A percentile compares a stretch with the other conserved stretches of the same genome.
These are phyloP conservation scores for Noturus placidus DNA, from an alignment of 2,113 vertebrate genomes.

Conservation along the genomic window DNA sequence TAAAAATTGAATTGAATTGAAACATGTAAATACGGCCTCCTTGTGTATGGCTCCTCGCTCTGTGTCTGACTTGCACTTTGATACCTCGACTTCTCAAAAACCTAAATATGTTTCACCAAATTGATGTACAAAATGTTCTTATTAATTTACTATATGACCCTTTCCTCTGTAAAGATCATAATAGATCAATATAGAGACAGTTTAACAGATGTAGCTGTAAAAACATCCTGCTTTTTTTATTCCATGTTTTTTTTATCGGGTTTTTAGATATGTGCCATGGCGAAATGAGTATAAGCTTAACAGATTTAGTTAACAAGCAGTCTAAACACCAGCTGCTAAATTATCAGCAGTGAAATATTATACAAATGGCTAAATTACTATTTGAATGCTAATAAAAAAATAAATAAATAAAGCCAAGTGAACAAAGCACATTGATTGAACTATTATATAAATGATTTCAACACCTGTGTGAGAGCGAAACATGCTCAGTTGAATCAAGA, in stretches of 20 bases:
- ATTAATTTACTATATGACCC: neutral
- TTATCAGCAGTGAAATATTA: neutral
- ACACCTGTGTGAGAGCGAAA: neutral
- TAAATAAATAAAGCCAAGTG: too few species aligned
- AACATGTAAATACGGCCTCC: neutral
- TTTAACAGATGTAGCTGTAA: neutral
- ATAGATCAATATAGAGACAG: neutral
- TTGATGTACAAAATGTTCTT: neutral
- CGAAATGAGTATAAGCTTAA: neutral
- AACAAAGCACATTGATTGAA: neutral
- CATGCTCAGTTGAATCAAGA: neutral
- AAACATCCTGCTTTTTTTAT: neutral
- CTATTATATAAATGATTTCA: neutral
- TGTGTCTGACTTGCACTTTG: neutral
- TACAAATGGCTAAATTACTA: neutral
- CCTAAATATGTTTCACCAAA: neutral
- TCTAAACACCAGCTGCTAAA: neutral
- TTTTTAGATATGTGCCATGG: neutral
- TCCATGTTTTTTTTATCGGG: neutral
- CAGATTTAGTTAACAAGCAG: neutral
- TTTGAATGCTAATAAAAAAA: neutral
- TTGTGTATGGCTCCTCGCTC: neutral
- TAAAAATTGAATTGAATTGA: too few species aligned
- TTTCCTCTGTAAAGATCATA: neutral
- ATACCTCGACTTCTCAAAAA: neutral